phyloP scores from a whole-genome alignment of 2,888 invertebrate genomes.

The Xanthia icteritia region DNA sequence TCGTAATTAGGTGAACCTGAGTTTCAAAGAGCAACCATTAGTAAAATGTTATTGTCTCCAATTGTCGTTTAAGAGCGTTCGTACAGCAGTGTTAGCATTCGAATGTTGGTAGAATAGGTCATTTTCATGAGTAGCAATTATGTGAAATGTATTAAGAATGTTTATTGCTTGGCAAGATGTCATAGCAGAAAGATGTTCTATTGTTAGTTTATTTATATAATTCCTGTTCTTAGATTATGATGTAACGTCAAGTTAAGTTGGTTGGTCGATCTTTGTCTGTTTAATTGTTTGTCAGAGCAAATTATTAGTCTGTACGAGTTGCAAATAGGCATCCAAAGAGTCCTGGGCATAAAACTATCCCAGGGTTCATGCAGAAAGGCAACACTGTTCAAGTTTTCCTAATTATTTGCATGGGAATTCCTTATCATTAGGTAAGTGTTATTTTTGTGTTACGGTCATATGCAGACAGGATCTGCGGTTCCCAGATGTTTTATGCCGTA shows the following conservation, averaged over 20 bases:
- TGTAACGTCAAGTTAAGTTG: background rate
- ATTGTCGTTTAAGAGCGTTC: conserved; percentile 47
- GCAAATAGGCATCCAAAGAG: background rate
- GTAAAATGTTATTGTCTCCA: conserved; percentile 52
- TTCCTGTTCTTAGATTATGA: too few relatives aligned
- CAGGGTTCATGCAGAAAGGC: too few relatives aligned
- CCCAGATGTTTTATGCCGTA: too few relatives aligned
- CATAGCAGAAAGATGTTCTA: background rate
- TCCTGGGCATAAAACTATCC: background rate
- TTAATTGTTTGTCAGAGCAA: background rate
- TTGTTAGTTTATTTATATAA: background rate
- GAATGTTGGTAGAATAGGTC: conserved; percentile 45
- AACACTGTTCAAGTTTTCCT: background rate
- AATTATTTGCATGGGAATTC: too few relatives aligned
- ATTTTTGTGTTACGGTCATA: too few relatives aligned
- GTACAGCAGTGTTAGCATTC: conserved; percentile 42
- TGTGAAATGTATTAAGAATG: conserved; percentile 2
- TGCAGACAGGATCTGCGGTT: too few relatives aligned
- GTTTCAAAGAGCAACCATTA: conserved; percentile 44
- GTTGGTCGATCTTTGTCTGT: background rate
- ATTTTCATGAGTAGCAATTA: conserved; percentile 39
- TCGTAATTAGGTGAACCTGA: conserved; percentile 64
- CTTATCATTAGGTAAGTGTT: too few relatives aligned
- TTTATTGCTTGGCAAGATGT: background rate
- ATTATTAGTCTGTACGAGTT: background rate